Conservation (phyloP, 1,140 invertebrate species). For the Anoplophora glabripennis region DNA sequence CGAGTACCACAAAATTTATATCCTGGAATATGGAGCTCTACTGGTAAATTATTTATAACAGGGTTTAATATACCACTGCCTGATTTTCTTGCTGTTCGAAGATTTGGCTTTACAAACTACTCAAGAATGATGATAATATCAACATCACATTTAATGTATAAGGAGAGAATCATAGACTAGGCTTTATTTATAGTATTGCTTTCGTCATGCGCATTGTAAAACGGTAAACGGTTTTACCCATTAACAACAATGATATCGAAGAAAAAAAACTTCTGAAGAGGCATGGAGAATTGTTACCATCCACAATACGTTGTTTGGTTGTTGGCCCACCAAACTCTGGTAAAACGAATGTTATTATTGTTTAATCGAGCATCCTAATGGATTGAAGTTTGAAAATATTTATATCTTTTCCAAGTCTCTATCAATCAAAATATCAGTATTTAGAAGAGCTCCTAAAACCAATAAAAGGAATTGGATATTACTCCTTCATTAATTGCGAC, state of each 20-base stretch:
- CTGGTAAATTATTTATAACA: slow-evolving; percentile 15
- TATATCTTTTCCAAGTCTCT: slow-evolving; percentile 47
- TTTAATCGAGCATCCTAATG: slow-evolving; percentile 37
- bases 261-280: background rate
- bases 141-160: too few relatives aligned
- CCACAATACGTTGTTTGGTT: slow-evolving; percentile 29
- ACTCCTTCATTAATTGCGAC: slow-evolving; percentile 35
- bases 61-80: slow-evolving; percentile 6
- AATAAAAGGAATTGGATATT: slow-evolving; percentile 35
- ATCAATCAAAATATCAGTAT: slow-evolving; percentile 42
- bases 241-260: background rate
- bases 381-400: slow-evolving; percentile 44
- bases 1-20: slow-evolving; percentile 13
- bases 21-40: slow-evolving; percentile 15
- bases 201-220: too few relatives aligned
- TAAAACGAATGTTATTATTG: slow-evolving; percentile 36
- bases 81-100: background rate
- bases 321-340: slow-evolving; percentile 33
- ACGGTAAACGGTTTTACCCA: background rate
- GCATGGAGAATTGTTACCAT: slow-evolving; percentile 27
- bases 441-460: slow-evolving; percentile 31
- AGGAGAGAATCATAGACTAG: too few relatives aligned
- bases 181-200: too few relatives aligned
- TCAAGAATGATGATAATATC: too few relatives aligned
- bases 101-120: too few relatives aligned